Percentiles rank a stretch among this genome's conserved stretches.
Evolutionary conservation across 2,113 vertebrate genomes (phyloP).

Genomic region (Poecile atricapillus): DNA sequence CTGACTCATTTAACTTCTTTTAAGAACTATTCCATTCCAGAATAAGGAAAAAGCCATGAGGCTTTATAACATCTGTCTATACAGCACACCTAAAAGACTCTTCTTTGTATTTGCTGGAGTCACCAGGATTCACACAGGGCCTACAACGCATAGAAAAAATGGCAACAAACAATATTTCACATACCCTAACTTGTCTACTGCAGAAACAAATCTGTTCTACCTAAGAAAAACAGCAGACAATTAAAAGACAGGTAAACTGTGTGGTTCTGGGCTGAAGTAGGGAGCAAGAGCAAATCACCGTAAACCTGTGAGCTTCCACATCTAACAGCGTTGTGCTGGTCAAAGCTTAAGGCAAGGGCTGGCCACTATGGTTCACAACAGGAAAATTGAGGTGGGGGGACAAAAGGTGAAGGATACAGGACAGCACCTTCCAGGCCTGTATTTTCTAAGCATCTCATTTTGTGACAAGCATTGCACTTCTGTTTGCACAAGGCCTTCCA

Average conservation of each 20-base stretch:
- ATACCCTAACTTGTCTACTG: not conserved
- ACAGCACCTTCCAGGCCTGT: not conserved
- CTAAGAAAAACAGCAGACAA: not conserved
- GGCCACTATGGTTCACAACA: not conserved
- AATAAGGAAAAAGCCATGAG: not conserved
- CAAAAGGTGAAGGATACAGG: not conserved
- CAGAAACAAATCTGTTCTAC: not conserved
- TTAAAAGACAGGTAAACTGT: not conserved
- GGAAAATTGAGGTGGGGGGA: not conserved
- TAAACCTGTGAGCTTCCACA: not conserved
- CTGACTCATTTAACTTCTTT: not conserved
- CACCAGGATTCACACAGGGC: not conserved
- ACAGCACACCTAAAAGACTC: not conserved
- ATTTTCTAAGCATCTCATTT: not conserved
- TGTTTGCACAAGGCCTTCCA: not conserved
- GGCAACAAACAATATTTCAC: not conserved
- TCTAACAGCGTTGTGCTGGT: not conserved
- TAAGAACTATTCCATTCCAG: not conserved
- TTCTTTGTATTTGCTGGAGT: not conserved
- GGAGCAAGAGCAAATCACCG: not conserved
- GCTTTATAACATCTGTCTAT: not conserved
- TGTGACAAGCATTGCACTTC: not conserved
- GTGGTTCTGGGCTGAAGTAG: not conserved
- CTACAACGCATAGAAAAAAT: not conserved
- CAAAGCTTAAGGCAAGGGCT: not conserved